Evolutionary conservation across 2,797 vertebrate species (phyloP).

Genomic region (Karalla daura): DNA sequence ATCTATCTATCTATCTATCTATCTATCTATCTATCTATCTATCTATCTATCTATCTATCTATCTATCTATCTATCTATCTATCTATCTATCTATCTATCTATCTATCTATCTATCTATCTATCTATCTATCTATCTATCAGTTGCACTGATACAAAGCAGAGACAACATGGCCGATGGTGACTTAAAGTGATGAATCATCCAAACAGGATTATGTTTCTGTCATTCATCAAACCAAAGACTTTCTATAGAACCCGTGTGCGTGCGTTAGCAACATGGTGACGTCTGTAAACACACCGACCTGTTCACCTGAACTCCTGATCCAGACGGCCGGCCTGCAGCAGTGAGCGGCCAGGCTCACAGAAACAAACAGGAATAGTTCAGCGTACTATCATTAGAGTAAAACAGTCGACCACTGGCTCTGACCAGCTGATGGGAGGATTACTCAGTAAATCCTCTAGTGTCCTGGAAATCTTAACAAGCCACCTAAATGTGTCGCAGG

Average conservation of each 20-base stretch:
- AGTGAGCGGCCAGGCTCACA: not conserved
- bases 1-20: too few species aligned
- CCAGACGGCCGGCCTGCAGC: too few species aligned
- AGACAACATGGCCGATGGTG: not conserved
- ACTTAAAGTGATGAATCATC: not conserved
- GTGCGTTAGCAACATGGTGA: not conserved
- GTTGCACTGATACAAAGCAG: not conserved
- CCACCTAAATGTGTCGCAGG: conserved; percentile 45
- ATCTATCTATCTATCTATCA: too few species aligned
- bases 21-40: too few species aligned
- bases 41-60: too few species aligned
- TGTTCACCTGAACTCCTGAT: too few species aligned
- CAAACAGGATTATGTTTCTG: not conserved
- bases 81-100: too few species aligned
- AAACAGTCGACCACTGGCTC: conserved; percentile 39
- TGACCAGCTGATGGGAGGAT: conserved; percentile 61
- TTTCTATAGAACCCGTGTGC: not conserved
- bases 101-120: too few species aligned
- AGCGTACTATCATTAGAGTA: conserved; percentile 17
- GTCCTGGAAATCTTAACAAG: conserved; percentile 69
- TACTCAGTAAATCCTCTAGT: conserved; percentile 65
- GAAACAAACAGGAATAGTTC: conserved; percentile 24
- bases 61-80: too few species aligned
- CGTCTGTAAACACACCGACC: not conserved
- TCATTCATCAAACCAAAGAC: not conserved